Conservation (phyloP, 2,888 invertebrate genomes). For the Drosophila pullipes region DNA sequence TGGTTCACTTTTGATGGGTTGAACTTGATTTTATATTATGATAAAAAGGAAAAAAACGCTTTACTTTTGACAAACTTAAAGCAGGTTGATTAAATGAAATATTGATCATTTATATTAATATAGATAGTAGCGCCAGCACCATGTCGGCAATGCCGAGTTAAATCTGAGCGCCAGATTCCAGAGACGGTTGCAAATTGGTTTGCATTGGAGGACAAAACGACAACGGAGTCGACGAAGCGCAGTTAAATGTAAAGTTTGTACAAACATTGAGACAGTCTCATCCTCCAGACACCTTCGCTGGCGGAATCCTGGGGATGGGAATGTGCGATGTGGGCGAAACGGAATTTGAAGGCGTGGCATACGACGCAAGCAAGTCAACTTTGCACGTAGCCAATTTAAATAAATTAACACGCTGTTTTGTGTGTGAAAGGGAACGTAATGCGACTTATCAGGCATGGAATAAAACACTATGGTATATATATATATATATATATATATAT, state of each 20-base stretch:
- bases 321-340: neutral
- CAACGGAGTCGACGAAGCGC: slow-evolving; percentile 58
- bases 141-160: slow-evolving; percentile 25
- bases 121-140: slow-evolving; percentile 30
- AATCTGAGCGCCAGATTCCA: slow-evolving; percentile 63
- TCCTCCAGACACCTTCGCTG: slow-evolving; percentile 3
- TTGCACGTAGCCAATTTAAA: slow-evolving; percentile 79
- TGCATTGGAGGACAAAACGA: slow-evolving; percentile 75
- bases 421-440: slow-evolving; percentile 22
- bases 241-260: slow-evolving; percentile 78
- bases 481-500: no score
- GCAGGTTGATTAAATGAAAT: neutral
- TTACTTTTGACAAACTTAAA: neutral
- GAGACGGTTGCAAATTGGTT: slow-evolving; percentile 71
- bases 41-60: neutral
- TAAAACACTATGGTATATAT: slow-evolving; percentile 29
- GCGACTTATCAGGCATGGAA: slow-evolving; percentile 26
- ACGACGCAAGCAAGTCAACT: slow-evolving; percentile 66
- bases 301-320: neutral
- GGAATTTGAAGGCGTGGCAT: slow-evolving; percentile 37
- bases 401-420: slow-evolving; percentile 75
- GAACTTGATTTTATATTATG: neutral
- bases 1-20: neutral
- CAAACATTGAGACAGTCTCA: slow-evolving; percentile 63
- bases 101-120: neutral